Conservation (phyloP, 2,113 vertebrate genomes). For the Lucifuga dentata region DNA sequence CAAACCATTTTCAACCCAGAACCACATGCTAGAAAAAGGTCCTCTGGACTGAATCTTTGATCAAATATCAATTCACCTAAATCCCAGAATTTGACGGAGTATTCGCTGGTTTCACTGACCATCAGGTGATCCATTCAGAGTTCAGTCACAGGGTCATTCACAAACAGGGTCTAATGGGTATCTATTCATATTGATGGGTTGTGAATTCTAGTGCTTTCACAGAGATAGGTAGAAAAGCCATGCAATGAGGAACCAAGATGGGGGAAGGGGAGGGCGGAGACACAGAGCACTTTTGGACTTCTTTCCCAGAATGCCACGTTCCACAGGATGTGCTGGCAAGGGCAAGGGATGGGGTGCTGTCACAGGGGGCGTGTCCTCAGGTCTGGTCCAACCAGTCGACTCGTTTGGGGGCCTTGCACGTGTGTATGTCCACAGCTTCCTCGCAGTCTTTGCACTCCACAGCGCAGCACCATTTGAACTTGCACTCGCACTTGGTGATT, state of each 20-base stretch:
- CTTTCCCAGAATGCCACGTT: conserved; percentile 85
- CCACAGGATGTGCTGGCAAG: conserved; percentile 78
- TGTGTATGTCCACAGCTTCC: conserved; percentile 95
- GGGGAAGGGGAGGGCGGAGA: conserved; percentile 60
- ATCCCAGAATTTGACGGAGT: conserved; percentile 24
- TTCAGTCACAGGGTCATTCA: conserved; percentile 59
- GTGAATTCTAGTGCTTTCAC: conserved; percentile 86
- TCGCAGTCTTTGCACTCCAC: conserved; percentile 97
- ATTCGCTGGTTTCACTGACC: conserved; percentile 68
- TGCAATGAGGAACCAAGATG: conserved; percentile 82
- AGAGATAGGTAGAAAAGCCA: conserved; percentile 89
- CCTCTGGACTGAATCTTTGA: conserved; percentile 47
- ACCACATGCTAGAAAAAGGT: conserved; percentile 55
- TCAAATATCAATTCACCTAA: conserved; percentile 39
- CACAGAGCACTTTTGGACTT: conserved; percentile 77
- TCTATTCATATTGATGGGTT: conserved; percentile 75
- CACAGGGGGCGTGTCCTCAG: conserved; percentile 82
- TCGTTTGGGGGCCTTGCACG: conserved; percentile 95
- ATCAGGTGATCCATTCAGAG: conserved; percentile 42
- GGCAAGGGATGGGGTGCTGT: conserved; percentile 55
- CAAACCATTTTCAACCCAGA: conserved; percentile 66
- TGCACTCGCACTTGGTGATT: conserved; percentile 95
- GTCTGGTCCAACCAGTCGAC: conserved; percentile 96
- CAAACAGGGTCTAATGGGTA: conserved; percentile 79
- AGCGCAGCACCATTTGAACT: conserved; percentile 96